Percentiles rank a stretch among this genome's conserved stretches.
phyloP scores from a whole-genome alignment of 2,113 vertebrate genomes.

The Myotis lucifugus region DNA sequence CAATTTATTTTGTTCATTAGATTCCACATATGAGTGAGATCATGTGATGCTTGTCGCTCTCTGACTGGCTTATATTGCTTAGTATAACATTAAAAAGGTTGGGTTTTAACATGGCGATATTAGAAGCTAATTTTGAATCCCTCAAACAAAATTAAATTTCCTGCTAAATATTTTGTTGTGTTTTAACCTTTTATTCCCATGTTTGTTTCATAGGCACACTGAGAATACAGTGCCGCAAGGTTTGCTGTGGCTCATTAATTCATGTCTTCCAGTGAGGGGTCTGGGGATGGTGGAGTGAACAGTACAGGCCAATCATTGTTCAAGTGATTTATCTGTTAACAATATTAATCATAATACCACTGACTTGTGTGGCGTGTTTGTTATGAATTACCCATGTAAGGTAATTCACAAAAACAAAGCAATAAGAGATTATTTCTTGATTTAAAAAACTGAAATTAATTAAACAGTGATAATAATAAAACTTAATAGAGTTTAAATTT shows the following conservation, averaged over 20 bases:
- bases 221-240: background rate
- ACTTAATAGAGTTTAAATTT: background rate
- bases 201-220: background rate
- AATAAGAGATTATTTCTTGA: background rate
- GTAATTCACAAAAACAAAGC: background rate
- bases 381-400: background rate
- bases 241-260: conserved; percentile 20
- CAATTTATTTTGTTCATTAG: too few relatives aligned
- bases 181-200: conserved; percentile 35
- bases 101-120: background rate
- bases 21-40: too few relatives aligned
- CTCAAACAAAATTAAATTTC: background rate
- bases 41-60: too few relatives aligned
- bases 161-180: conserved; percentile 34
- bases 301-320: background rate
- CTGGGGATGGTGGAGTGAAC: background rate
- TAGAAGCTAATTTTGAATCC: background rate
- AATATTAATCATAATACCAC: background rate
- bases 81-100: background rate
- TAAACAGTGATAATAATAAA: background rate
- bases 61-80: too few relatives aligned
- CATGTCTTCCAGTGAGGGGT: background rate
- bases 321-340: background rate
- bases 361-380: background rate
- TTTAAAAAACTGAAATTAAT: background rate